These are phyloP conservation scores for Lophotis ruficrista DNA, from an alignment of 2,113 vertebrate species.

Conservation along the genomic window DNA sequence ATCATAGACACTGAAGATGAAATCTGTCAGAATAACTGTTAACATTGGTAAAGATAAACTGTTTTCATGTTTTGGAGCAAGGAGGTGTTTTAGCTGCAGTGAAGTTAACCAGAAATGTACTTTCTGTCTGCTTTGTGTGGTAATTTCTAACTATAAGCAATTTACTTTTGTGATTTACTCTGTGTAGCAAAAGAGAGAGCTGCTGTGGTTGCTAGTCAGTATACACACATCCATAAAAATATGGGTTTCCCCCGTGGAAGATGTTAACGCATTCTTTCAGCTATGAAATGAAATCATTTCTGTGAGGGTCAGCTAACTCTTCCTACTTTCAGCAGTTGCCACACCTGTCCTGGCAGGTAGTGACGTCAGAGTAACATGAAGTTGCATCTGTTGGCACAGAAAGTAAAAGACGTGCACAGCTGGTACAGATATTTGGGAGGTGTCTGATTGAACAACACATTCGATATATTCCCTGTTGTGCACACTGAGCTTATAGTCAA, in stretches of 20 bases:
- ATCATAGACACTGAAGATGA: not conserved
- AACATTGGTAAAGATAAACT: not conserved
- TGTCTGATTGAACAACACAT: not conserved
- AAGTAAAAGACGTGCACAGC: not conserved
- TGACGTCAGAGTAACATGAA: not conserved
- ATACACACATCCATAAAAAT: not conserved
- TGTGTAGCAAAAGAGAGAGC: not conserved
- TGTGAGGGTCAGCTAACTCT: not conserved
- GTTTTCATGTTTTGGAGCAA: not conserved
- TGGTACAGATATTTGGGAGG: not conserved
- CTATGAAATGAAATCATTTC: not conserved
- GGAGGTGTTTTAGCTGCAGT: not conserved
- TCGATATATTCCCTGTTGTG: not conserved
- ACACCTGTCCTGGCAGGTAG: not conserved
- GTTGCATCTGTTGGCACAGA: not conserved
- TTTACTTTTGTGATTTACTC: not conserved
- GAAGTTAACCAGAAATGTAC: not conserved
- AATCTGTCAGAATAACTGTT: not conserved
- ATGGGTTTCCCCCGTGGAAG: not conserved
- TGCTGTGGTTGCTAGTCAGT: not conserved
- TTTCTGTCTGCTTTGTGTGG: not conserved
- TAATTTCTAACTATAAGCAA: not conserved
- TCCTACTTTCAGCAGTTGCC: not conserved
- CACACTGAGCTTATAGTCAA: not conserved
- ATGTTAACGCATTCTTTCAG: not conserved